phyloP scores from a whole-genome alignment of 2,888 invertebrate species.

The Epistrophella euchroma region DNA sequence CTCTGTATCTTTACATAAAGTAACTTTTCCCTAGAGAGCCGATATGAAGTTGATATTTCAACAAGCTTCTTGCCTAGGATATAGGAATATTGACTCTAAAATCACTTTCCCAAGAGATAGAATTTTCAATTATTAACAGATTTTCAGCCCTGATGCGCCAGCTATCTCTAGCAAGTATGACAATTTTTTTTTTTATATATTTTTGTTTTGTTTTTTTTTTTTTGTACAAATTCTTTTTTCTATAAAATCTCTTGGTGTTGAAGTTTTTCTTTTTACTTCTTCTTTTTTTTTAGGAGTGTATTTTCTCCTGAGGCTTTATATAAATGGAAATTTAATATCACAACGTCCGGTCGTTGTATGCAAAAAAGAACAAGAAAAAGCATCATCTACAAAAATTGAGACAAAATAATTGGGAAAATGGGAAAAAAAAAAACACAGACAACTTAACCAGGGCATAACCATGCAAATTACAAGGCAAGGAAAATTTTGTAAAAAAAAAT shows the following conservation, averaged over 20 bases:
- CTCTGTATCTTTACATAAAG: conserved; percentile 6
- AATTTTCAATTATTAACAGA: conserved; percentile 67
- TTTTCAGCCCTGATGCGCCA: conserved; percentile 30
- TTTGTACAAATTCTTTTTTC: neutral
- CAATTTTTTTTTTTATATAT: conserved; percentile 18
- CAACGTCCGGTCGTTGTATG: conserved; percentile 19
- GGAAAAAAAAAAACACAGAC: conserved; percentile 26
- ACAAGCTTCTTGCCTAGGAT: neutral
- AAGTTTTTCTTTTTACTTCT: conserved; percentile 9
- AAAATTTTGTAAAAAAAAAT: conserved; percentile 9
- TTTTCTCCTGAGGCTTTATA: conserved; percentile 45
- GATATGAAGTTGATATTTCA: conserved; percentile 22
- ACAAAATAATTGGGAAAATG: conserved; percentile 33
- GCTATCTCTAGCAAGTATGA: neutral
- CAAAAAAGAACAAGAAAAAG: neutral
- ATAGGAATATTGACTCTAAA: conserved; percentile 22
- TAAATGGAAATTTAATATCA: conserved; percentile 54
- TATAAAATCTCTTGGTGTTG: conserved; percentile 18
- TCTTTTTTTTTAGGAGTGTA: conserved; percentile 5
- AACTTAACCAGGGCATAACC: conserved; percentile 16
- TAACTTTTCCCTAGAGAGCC: neutral
- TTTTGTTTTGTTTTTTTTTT: conserved; percentile 10
- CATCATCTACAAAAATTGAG: neutral
- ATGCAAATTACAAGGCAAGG: neutral
- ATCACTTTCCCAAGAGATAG: conserved; percentile 18